A percentile compares a stretch with the other conserved stretches of the same genome.
Evolutionary conservation across 2,113 vertebrate species (phyloP).

Genomic region (Pseudorhombus dupliciocellatus): DNA sequence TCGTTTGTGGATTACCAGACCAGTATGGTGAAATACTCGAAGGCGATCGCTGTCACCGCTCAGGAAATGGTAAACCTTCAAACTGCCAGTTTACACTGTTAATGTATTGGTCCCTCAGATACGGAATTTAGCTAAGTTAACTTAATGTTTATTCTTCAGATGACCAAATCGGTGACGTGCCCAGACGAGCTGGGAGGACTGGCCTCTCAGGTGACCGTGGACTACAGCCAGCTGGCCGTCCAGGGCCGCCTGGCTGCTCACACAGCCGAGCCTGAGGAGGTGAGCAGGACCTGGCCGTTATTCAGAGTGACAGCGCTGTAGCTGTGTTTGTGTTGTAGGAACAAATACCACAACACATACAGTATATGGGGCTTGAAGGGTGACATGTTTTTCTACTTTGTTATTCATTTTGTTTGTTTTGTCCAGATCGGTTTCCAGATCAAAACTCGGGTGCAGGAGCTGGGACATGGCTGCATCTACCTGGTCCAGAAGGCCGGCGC

Average conservation of each 20-base stretch:
- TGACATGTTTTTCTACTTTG: neutral
- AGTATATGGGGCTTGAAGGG: neutral
- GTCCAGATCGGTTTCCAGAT: slow-evolving; percentile 95
- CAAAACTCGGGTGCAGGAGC: slow-evolving; percentile 91
- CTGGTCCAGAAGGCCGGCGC: slow-evolving; percentile 98
- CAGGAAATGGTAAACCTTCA: slow-evolving; percentile 94
- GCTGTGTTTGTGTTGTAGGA: no score
- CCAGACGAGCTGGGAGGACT: slow-evolving; percentile 95
- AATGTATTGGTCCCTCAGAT: no score
- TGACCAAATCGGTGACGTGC: slow-evolving; percentile 98
- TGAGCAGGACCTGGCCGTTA: slow-evolving; percentile 65
- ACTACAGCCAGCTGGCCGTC: slow-evolving; percentile 95
- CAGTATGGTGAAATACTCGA: slow-evolving; percentile 95
- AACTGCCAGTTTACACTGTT: neutral
- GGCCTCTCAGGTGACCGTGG: slow-evolving; percentile 96
- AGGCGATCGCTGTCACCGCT: slow-evolving; percentile 95
- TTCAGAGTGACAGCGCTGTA: no score
- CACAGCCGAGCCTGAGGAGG: slow-evolving; percentile 97
- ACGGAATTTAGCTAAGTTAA: neutral
- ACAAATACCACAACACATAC: neutral
- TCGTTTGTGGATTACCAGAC: slow-evolving; percentile 99
- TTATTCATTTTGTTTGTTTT: neutral
- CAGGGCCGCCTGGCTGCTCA: slow-evolving; percentile 96
- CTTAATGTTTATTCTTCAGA: slow-evolving; percentile 79
- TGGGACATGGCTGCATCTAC: slow-evolving; percentile 96